Evolutionary conservation across 2,797 vertebrate species (phyloP), one percentile per base, ranked within the genome.

Genomic region (Hipposideros larvatus): DNA sequence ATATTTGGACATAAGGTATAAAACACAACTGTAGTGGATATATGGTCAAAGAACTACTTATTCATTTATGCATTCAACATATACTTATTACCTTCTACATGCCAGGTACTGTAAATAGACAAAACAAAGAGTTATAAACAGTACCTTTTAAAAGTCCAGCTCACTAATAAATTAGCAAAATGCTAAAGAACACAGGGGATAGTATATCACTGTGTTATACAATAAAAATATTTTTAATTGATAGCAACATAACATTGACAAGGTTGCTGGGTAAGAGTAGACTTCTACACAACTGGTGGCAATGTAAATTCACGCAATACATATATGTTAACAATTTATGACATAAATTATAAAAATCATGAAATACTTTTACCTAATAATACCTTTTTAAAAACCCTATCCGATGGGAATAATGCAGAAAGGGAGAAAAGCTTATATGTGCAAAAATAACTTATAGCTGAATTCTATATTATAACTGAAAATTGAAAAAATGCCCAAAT

Each of bases 281-380:
- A 74, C 83, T 51, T 65, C 34, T 90, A 21, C 2, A 28, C 43
- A 51, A 37, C 9, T 61, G 16, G 28, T 68, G 24, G 21, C 14
- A 63, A 21, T 34, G 1, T 51, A 87, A 80, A 79, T 74, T 70
- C 2, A 1, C 46, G 8, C n/a, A 37, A 2, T 90, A 31, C 37
- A 93, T 91, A 34, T 10, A 63, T 31, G 37, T 74, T 90, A 51
- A 84, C 21, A 90, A 51, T 9, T 95, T 51, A 48, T 79, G 71
- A 91, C 26, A 84, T 4, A 84, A 65, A 48, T 84, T 68, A 96
- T 93, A 79, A 91, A 96, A 93, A 79, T 41, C 41, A 68, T 63
- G 14, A 24, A 68, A 21, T 68, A 61, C 34, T 51, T 79, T 57
- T 68, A 63, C 21, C 21, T 24, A 11, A 8, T 84, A 68, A 34